Evolutionary conservation across 2,797 vertebrate genomes (phyloP), one percentile per base, ranked within the genome.

Genomic region (Sebastes itinus): DNA sequence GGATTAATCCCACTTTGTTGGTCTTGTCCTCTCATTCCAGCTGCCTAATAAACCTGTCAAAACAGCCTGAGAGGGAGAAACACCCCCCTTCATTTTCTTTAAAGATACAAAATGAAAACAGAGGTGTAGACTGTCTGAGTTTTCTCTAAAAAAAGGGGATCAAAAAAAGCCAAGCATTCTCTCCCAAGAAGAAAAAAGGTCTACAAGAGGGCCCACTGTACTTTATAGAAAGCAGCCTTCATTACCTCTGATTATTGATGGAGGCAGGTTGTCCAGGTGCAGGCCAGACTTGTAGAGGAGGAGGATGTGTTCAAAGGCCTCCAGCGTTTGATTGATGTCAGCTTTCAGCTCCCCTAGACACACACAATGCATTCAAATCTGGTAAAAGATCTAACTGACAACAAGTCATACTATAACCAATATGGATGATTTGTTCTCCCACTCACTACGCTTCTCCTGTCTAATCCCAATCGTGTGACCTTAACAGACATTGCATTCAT

Each of bases 231-330:
- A 87, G 78, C 67, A 77, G 77, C 77, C 28, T 85, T 88, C 59
- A 80, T 88, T 95, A 97, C 97, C 97, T 95, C 93, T 94, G 85
- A 96, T 92, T 92, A 92, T 81, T 75, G 94, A 95, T 84, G 93
- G 82, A 76, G 93, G 87, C 78, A 94, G 58, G 85, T 95, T 95
- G 84, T 96, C 96, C 80, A 97, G 95, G 93, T 97, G 96, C 86
- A 96, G 92, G 82, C 97, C 97, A 88, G 97, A 97, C 90, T 96
- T 96, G 95, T 98, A 98, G 49, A 97, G 90, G 87, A 94, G 92
- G 85, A 98, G 96, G 92, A 98, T 92, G 52, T 95, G 95, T 93
- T 97, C 96, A 95, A 98, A 98, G 88, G 96, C 95, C 77, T 89
- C 86, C 85, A 97, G 85, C 0, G 96, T 98, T 92, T 97, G 94